Evolutionary conservation across 2,797 vertebrate species (phyloP).

Genomic region (Sphenodon punctatus): DNA sequence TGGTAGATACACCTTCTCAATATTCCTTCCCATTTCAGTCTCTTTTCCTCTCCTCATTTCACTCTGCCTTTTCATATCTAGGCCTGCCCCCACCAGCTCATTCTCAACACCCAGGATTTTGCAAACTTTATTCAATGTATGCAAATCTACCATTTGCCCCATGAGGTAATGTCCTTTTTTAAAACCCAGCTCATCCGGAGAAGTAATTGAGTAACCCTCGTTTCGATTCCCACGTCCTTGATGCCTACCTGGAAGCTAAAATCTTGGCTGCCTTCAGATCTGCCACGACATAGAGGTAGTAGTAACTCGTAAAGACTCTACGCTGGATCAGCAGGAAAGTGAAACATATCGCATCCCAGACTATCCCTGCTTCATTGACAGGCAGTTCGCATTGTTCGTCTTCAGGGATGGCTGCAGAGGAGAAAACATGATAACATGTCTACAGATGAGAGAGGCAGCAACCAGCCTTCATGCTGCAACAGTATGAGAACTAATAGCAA

Average conservation of each 20-base stretch:
- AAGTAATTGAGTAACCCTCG: too few relatives aligned
- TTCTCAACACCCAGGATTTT: too few relatives aligned
- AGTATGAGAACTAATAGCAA: too few relatives aligned
- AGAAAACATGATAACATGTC: background rate
- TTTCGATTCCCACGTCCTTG: background rate
- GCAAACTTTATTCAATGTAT: too few relatives aligned
- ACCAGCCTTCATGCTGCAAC: background rate
- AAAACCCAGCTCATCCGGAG: too few relatives aligned
- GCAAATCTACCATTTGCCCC: too few relatives aligned
- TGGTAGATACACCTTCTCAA: too few relatives aligned
- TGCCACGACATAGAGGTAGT: slow-evolving; percentile 82
- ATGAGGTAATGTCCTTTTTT: too few relatives aligned
- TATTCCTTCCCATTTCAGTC: too few relatives aligned
- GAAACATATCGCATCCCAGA: slow-evolving; percentile 83
- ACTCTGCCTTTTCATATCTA: too few relatives aligned
- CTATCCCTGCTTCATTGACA: slow-evolving; percentile 78
- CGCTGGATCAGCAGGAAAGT: slow-evolving; percentile 79
- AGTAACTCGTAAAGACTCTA: slow-evolving; percentile 82
- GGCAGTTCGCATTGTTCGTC: slow-evolving; percentile 77
- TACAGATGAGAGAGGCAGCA: background rate
- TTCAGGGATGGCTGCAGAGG: slow-evolving; percentile 54
- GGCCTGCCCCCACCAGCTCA: too few relatives aligned
- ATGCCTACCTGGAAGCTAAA: slow-evolving; percentile 76
- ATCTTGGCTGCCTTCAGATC: slow-evolving; percentile 80
- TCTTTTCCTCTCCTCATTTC: too few relatives aligned